A percentile compares a stretch with the other conserved stretches of the same genome.
Conservation (phyloP, 2,888 invertebrate species). For the Dorcus hopei region DNA sequence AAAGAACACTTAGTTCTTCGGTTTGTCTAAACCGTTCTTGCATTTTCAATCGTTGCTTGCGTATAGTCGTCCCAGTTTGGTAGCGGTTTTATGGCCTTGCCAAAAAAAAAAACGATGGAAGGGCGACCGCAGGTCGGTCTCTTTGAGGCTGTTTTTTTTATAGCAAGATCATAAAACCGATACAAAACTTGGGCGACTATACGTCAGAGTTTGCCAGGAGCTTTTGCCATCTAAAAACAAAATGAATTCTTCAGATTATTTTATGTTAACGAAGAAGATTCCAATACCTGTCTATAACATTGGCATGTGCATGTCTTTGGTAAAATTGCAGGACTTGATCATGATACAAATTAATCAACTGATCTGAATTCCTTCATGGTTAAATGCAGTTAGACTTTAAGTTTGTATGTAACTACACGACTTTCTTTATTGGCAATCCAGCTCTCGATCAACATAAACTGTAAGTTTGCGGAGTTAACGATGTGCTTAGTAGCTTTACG, state of each 20-base stretch:
- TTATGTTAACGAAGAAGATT: constrained; percentile 2
- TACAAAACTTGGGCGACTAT: no score
- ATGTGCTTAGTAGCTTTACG: constrained; percentile 82
- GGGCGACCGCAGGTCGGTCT: no score
- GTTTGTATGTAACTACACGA: constrained; percentile 81
- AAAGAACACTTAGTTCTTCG: constrained; percentile 88
- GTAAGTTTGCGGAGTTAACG: constrained; percentile 97
- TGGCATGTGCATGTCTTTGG: constrained; percentile 93
- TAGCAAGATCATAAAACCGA: no score
- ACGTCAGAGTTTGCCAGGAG: constrained; percentile 86
- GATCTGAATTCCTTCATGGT: constrained; percentile 98
- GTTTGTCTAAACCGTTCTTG: constrained; percentile 99
- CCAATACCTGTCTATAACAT: constrained; percentile 77
- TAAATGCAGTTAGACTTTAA: constrained; percentile 87
- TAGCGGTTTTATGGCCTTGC: no score
- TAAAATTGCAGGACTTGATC: constrained; percentile 87
- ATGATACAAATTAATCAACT: constrained; percentile 86
- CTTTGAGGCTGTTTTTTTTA: no score
- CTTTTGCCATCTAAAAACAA: constrained; percentile 74
- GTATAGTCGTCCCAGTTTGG: no score
- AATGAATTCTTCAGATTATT: not conserved
- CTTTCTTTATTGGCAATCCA: constrained; percentile 99
- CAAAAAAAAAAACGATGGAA: no score
- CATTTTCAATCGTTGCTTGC: constrained; percentile 91
- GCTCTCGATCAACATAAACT: constrained; percentile 99